Conservation (phyloP, 2,113 vertebrate species). For the Aptenodytes patagonicus region DNA sequence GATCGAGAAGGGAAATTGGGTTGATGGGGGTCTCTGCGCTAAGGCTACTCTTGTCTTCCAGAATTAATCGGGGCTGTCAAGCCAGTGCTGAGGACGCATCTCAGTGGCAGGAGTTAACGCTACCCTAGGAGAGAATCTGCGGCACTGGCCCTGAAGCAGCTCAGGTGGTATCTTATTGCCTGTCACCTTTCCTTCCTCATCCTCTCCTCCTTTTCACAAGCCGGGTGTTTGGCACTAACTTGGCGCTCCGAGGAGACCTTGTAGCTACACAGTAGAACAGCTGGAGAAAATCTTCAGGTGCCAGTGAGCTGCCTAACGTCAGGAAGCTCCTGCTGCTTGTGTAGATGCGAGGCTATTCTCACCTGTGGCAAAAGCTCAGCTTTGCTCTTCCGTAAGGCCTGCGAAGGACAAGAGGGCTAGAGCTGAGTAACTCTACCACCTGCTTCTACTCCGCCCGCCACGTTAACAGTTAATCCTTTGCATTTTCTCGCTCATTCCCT, state of each 20-base stretch:
- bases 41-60: neutral
- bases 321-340: neutral
- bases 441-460: neutral
- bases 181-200: neutral
- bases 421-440: neutral
- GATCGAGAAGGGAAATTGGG: neutral
- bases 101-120: neutral
- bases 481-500: neutral
- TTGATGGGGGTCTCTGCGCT: neutral
- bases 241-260: neutral
- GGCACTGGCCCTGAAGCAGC: neutral
- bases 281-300: neutral
- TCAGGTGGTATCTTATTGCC: neutral
- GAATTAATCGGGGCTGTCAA: neutral
- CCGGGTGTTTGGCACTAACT: neutral
- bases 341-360: neutral
- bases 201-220: neutral
- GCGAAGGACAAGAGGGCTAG: neutral
- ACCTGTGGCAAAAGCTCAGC: rapidly evolving
- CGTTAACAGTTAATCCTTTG: neutral
- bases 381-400: neutral
- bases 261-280: neutral
- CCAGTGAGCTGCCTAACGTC: neutral
- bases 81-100: neutral
- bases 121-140: neutral